A percentile compares a stretch with the other conserved stretches of the same genome.
These are phyloP conservation scores for Stenoptilia bipunctidactyla DNA, from an alignment of 2,888 invertebrate species.

Conservation along the genomic window DNA sequence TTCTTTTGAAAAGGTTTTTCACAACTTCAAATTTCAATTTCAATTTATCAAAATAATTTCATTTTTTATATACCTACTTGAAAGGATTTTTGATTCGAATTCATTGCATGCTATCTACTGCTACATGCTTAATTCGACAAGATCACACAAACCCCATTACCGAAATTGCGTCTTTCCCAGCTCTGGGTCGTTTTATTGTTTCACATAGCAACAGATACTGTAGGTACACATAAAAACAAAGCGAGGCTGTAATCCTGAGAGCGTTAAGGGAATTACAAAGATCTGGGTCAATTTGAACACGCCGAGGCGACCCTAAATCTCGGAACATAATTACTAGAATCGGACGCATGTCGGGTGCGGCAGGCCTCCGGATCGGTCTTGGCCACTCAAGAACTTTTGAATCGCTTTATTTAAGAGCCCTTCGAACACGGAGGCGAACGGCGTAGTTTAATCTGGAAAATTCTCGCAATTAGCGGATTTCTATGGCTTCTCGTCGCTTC, in stretches of 20 bases:
- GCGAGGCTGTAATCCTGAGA: conserved; percentile 19
- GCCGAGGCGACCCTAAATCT: conserved; percentile 37
- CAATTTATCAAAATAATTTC: too few species aligned
- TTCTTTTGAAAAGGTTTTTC: too few species aligned
- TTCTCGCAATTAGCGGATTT: neutral
- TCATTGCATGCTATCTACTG: too few species aligned
- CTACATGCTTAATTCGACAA: too few species aligned
- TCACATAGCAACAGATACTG: neutral
- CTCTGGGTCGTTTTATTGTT: neutral
- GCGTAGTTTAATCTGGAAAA: neutral
- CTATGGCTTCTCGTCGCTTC: too few species aligned
- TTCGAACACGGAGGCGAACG: conserved; percentile 15
- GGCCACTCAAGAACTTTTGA: conserved; percentile 35
- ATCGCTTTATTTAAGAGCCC: conserved; percentile 22
- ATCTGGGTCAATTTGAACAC: conserved; percentile 39
- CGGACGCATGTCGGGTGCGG: conserved; percentile 28
- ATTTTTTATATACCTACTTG: too few species aligned
- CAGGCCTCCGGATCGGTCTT: conserved; percentile 25
- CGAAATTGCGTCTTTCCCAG: too few species aligned
- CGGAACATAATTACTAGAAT: conserved; percentile 39
- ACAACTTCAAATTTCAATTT: too few species aligned
- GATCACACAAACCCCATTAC: too few species aligned
- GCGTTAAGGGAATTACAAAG: conserved; percentile 32
- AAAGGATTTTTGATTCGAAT: too few species aligned
- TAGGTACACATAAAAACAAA: conserved; percentile 23